Base-by-base conservation (phyloP, 2,797 vertebrate species). In the Cirrhinus molitorella region DNA sequence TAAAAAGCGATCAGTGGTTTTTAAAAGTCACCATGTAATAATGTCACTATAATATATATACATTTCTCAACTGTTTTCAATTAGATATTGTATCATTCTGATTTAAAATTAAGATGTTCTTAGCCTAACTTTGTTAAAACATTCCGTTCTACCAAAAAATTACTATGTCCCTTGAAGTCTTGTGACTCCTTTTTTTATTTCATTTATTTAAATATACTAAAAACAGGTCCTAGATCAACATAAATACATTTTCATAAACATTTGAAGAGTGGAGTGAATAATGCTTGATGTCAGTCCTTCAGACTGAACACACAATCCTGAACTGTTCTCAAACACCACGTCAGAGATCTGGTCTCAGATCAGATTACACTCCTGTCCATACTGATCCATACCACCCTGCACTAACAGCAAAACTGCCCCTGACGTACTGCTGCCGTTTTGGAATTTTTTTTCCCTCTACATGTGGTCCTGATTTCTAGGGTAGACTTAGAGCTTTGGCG, bases 401-500 rank as follows among this genome's bases (percentile, higher is more conserved):
- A n/a, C 49, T 67, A 53, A 61, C 63, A 61, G 51, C 21, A 72
- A 47, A 81, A 78, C 77, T 77, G 51, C 73, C 51, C 49, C 51
- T 61, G 71, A 77, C 68, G 43, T 34, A 57, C n/a, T 61, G 82
- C 82, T 78, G 82, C 74, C 0, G 66, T 83, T 83, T 61, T 37
- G 37, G 59, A 28, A n/a, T n/a, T n/a, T n/a, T 40, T 81, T 72
- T 34, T 37, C 0, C 7, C 71, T 74, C 31, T 53, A 85, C 83
- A 83, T 78, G 74, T 83, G 82, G 74, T 78, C 53, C 51, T 78
- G 51, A 83, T 83, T 83, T 78, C 84, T 72, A 91, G 91, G 91
- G 88, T 91, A 91, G 90, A 93, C 51, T 83, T 83, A 89, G 90
- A 92, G 90, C 89, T 92, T 91, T 93, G 92, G 91, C 90, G 85